Conservation (phyloP, 92 coral and sea anemone species). For the Parazoanthus swiftii region DNA sequence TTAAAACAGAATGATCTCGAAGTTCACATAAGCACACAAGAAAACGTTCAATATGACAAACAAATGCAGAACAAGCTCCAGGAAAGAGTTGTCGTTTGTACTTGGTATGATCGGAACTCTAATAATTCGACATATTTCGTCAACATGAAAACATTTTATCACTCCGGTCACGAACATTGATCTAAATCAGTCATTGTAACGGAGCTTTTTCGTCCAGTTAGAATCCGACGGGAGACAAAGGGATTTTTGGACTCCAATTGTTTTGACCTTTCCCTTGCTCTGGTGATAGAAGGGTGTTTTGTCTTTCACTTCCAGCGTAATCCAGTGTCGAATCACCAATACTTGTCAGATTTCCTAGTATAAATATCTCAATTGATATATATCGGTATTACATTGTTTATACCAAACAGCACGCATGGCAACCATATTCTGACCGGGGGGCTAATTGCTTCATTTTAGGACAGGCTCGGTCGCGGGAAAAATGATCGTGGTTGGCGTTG, state of each 20-base stretch:
- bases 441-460: not conserved
- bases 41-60: not conserved
- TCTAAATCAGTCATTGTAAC: not conserved
- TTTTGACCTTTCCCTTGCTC: not conserved
- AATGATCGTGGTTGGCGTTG: not conserved
- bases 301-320: not conserved
- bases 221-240: not conserved
- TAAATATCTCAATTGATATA: constrained; percentile 1
- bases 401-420: not conserved
- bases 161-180: not conserved
- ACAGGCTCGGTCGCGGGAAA: not conserved
- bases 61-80: not conserved
- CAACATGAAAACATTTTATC: not conserved
- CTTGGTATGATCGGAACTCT: constrained; percentile 31
- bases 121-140: not conserved
- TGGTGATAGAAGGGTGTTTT: not conserved
- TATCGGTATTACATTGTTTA: not conserved
- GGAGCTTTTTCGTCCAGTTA: not conserved
- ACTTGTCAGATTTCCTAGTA: not conserved
- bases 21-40: not conserved
- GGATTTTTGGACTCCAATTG: not conserved
- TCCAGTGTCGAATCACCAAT: not conserved
- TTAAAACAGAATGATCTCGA: not conserved
- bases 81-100: not conserved
- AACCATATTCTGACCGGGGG: constrained; percentile 13